Percentiles rank a stretch among this genome's conserved stretches.
phyloP scores from a whole-genome alignment of 2,888 invertebrate genomes.

The Hydrotaea cyrtoneurina region DNA sequence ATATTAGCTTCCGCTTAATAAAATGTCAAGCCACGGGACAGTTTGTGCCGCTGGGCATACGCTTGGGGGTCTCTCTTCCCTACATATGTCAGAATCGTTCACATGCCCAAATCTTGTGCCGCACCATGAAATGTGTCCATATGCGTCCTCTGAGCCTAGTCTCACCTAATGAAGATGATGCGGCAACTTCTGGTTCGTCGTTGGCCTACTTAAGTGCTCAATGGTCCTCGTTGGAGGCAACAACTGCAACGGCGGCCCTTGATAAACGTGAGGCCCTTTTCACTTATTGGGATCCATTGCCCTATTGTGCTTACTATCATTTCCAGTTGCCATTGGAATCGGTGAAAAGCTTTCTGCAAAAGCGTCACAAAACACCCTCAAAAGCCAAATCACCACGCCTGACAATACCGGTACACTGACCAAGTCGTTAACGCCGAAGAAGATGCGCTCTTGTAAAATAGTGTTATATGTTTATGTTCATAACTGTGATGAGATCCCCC shows the following conservation, averaged over 20 bases:
- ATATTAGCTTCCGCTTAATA: constrained; percentile 89
- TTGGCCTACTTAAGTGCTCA: constrained; percentile 71
- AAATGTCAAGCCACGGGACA: constrained; percentile 83
- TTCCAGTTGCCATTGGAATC: constrained; percentile 87
- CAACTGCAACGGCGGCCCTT: constrained; percentile 81
- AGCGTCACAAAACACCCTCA: constrained; percentile 77
- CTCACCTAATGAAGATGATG: constrained; percentile 66
- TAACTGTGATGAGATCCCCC: not conserved
- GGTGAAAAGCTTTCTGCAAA: constrained; percentile 82
- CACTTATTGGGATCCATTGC: constrained; percentile 91
- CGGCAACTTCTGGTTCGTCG: constrained; percentile 23
- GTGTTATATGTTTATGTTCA: not conserved
- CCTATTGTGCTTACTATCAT: constrained; percentile 92
- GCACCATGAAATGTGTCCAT: constrained; percentile 82
- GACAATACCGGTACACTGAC: constrained; percentile 75
- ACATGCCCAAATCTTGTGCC: constrained; percentile 84
- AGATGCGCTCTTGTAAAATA: not conserved
- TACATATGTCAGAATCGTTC: constrained; percentile 85
- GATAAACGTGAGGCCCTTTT: constrained; percentile 91
- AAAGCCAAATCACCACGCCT: constrained; percentile 66
- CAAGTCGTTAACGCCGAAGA: not conserved
- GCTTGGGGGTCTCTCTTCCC: constrained; percentile 90
- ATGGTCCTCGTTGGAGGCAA: constrained; percentile 84
- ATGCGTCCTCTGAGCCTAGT: constrained; percentile 82
- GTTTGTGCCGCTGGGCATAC: constrained; percentile 85